These are phyloP conservation scores for Petrolisthes manimaculis DNA, from an alignment of 2,888 invertebrate genomes.

Conservation along the genomic window DNA sequence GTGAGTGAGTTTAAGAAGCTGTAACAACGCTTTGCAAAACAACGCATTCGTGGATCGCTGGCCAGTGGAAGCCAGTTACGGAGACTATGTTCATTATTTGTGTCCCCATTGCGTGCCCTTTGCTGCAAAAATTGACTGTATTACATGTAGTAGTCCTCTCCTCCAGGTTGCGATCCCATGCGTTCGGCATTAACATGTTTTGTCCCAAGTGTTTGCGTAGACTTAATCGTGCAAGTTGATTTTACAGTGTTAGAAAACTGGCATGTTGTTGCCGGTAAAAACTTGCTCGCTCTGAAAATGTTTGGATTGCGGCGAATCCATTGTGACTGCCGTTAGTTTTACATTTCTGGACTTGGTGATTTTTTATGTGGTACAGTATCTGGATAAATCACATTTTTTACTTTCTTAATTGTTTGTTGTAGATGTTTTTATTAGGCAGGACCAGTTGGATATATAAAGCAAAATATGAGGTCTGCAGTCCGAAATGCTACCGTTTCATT, in stretches of 20 bases:
- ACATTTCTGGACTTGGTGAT: background rate
- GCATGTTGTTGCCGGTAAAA: too few species aligned
- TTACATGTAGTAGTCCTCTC: too few species aligned
- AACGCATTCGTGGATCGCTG: background rate
- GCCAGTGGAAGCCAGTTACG: background rate
- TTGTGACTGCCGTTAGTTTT: background rate
- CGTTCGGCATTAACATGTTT: background rate
- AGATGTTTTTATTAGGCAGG: background rate
- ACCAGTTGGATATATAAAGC: too few species aligned
- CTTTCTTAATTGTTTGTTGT: background rate
- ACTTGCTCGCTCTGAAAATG: background rate
- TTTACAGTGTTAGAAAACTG: background rate
- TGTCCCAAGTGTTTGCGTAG: background rate
- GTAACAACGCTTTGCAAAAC: background rate
- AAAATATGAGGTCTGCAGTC: too few species aligned
- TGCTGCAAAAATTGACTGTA: too few species aligned
- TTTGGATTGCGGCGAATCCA: background rate
- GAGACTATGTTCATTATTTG: too few species aligned
- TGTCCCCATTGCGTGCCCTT: too few species aligned
- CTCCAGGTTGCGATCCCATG: background rate
- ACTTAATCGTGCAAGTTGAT: background rate
- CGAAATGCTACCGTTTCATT: background rate
- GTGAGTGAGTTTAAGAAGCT: slow-evolving; percentile 2
- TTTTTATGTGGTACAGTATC: background rate
- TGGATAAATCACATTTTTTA: background rate